Percentiles rank a stretch among this genome's conserved stretches.
These are phyloP conservation scores for Archivesica marissinica DNA, from an alignment of 1,140 invertebrate genomes.

Conservation along the genomic window DNA sequence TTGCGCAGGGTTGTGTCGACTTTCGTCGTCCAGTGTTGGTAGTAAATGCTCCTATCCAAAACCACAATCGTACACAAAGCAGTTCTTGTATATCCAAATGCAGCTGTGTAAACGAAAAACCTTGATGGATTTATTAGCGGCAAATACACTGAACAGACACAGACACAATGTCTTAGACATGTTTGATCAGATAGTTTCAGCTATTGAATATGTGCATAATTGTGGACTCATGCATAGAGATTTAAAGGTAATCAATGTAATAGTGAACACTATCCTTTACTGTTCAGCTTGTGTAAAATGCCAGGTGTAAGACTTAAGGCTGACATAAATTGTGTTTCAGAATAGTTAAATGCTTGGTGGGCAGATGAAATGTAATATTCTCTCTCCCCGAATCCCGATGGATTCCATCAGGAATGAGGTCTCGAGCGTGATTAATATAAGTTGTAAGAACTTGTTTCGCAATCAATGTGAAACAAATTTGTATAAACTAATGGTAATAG, in stretches of 20 bases:
- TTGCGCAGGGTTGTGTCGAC: background rate
- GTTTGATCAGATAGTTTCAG: constrained; percentile 96
- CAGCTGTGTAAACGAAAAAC: constrained; percentile 95
- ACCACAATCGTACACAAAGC: constrained; percentile 69
- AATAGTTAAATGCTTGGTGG: too few species aligned
- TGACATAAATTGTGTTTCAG: too few species aligned
- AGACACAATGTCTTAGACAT: constrained; percentile 87
- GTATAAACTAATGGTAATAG: too few species aligned
- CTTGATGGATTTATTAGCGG: constrained; percentile 93
- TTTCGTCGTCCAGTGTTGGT: background rate
- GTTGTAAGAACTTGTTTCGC: too few species aligned
- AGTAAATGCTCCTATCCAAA: constrained; percentile 2
- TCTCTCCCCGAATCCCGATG: too few species aligned
- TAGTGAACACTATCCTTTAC: too few species aligned
- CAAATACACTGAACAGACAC: constrained; percentile 82
- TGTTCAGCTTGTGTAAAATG: too few species aligned
- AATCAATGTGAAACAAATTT: too few species aligned
- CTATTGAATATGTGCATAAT: constrained; percentile 97
- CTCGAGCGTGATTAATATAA: too few species aligned
- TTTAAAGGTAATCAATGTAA: constrained; percentile 96
- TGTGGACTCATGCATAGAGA: constrained; percentile 97
- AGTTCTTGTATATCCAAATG: constrained; percentile 98
- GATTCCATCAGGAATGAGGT: too few species aligned
- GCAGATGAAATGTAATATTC: too few species aligned
- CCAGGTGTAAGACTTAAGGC: too few species aligned